Evolutionary conservation across 2,113 vertebrate species (phyloP).

Genomic region (Haplochromis vanheusdeni): DNA sequence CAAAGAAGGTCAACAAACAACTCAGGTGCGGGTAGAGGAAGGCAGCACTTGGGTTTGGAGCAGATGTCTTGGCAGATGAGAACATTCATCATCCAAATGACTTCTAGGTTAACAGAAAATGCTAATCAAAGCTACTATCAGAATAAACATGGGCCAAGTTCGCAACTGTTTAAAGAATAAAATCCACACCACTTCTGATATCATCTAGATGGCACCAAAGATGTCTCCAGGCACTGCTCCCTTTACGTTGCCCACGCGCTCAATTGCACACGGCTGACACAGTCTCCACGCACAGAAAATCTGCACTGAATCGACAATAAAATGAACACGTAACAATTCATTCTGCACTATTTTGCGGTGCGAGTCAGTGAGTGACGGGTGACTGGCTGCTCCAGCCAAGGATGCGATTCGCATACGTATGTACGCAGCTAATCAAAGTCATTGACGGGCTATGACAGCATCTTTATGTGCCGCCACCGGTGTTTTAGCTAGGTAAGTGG

Average conservation of each 20-base stretch:
- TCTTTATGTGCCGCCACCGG: not conserved
- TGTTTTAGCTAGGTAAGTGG: not conserved
- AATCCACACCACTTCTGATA: not conserved
- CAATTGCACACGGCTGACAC: accelerated
- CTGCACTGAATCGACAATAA: not conserved
- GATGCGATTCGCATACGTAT: not conserved
- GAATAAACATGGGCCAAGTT: not conserved
- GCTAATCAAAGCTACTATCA: not conserved
- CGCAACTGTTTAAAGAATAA: not conserved
- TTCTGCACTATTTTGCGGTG: not conserved
- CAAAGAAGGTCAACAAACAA: not conserved
- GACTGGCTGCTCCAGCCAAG: not conserved
- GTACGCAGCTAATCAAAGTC: not conserved
- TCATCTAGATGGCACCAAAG: too few relatives aligned
- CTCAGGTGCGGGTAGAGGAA: too few relatives aligned
- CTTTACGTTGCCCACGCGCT: not conserved
- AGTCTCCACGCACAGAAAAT: accelerated
- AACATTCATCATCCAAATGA: not conserved
- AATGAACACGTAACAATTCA: not conserved
- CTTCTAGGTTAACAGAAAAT: not conserved
- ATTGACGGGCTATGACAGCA: not conserved
- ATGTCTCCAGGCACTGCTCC: too few relatives aligned
- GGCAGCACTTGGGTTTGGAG: accelerated
- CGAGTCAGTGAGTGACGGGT: not conserved
- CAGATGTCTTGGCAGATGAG: not conserved